Base-by-base conservation (phyloP, 2,113 vertebrate genomes). In the Scopus umbretta region DNA sequence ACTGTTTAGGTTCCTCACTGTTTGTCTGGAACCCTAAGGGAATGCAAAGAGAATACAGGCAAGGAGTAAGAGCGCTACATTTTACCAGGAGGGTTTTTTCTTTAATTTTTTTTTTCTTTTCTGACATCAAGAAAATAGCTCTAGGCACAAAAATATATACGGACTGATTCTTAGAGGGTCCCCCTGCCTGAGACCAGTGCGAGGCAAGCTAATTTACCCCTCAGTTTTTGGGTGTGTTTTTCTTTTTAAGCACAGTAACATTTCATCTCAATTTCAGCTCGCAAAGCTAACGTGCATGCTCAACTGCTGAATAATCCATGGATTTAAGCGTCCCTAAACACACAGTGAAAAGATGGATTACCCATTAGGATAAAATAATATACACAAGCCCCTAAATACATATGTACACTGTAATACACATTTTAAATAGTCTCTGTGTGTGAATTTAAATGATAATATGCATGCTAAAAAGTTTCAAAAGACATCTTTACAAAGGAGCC, bases 341-440 rank as follows among this genome's bases (percentile, higher is more conserved):
- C 87, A 94, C 88, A 95, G 83, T 67, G 86, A 97, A 95, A 97
- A 97, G 94, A 97, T 88, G 78, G 91, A 97, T 97, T 94, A 96
- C 94, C 90, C 94, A 96, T 97, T 98, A 97, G 94, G 96, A 92
- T 93, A 90, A 97, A 96, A 95, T 96, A 97, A 95, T 95, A 97
- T 59, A 92, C 94, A 89, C 96, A 96, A 95, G 82, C 86, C 86
- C 89, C 96, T 97, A 96, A 97, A 97, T 96, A 93, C 92, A 89
- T 82, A 96, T 81, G 88, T 92, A 95, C 90, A 93, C 89, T 80
- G 71, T 95, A 97, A 96, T 91, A 93, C 94, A 92, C 67, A 66
- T 91, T 85, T 95, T 95, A 95, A 97, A 94, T 94, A 95, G 94
- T 90, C 95, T 95, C 91, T 66, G 16, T 76, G 73, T 74, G 90